Evolutionary conservation across 2,888 invertebrate genomes (phyloP).

Genomic region (Eupithecia centaureata): DNA sequence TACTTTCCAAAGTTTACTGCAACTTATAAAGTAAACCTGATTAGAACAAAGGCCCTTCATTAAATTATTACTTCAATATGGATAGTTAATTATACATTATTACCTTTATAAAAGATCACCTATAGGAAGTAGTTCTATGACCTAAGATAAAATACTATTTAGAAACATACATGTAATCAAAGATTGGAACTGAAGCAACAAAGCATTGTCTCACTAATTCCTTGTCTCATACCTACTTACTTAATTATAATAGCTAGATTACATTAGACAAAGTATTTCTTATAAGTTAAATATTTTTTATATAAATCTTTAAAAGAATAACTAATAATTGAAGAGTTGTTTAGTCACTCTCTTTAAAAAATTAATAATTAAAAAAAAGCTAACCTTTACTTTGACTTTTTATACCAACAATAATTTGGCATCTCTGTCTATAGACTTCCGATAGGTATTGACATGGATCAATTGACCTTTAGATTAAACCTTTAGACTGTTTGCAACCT

Average conservation of each 20-base stretch:
- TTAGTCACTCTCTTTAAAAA: neutral
- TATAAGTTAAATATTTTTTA: neutral
- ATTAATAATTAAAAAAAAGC: neutral
- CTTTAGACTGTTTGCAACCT: too few species aligned
- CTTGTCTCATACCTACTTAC: too few species aligned
- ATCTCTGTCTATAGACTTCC: too few species aligned
- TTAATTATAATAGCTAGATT: too few species aligned
- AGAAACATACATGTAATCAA: neutral
- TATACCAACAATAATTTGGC: neutral
- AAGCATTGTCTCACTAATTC: neutral
- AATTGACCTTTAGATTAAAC: too few species aligned
- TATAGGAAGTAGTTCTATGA: too few species aligned
- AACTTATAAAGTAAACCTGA: neutral
- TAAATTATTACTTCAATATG: neutral
- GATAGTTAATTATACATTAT: neutral
- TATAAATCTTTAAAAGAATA: neutral
- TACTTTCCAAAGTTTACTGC: conserved; percentile 24
- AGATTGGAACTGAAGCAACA: neutral
- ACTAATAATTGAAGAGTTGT: neutral
- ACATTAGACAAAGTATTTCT: neutral
- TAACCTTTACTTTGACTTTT: neutral
- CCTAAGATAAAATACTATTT: neutral
- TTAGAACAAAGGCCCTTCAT: conserved; percentile 3
- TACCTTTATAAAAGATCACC: neutral
- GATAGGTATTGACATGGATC: too few species aligned